Base-by-base conservation (phyloP, 2,888 invertebrate species). In the Agrochola litura region DNA sequence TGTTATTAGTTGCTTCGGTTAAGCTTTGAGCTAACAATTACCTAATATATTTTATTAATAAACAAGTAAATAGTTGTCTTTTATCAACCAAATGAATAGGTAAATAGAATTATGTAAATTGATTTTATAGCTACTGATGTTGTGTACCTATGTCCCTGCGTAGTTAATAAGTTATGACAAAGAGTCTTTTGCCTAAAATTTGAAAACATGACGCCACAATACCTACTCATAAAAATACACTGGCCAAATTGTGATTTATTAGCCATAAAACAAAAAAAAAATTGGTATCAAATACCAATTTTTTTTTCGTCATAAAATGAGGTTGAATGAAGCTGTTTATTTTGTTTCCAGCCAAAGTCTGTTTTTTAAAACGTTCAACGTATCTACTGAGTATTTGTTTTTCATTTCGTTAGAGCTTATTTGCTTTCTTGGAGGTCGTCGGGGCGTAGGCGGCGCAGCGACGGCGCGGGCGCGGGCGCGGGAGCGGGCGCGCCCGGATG, bases 401-500 rank as follows among this genome's bases (percentile, higher is more conserved):
- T 92, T 90, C 89, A 91, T 92, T 90, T 89, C 86, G 89, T 89
- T 89, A 89, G 81, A 86, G 87, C 86, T 88, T 90, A 90, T 92
- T 92, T 90, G 88, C 88, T 81, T 79, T 88, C 83, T 85, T 83
- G 83, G 86, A 84, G 89, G 86, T 85, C 83, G 73, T 64, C 52
- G 68, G 76, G 43, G 69, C 37, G 66, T 60, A 41, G 66, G 61
- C n/a, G 65, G 54, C 56, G 61, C 22, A 19, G 30, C 52, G 30
- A 67, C n/a, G 65, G 25, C 60, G 41, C 76, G 67, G 54, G 56
- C 58, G 71, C 71, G 77, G 22, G 58, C 3, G 41, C 64, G 68
- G 43, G 56, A 54, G 64, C 70, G 80, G 76, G 19, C 37, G 25
- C 76, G 81, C 49, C 88, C 91, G 91, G 91, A 93, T 93, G 91